Evolutionary conservation across 2,113 vertebrate genomes (phyloP).

Genomic region (Mastomys coucha): DNA sequence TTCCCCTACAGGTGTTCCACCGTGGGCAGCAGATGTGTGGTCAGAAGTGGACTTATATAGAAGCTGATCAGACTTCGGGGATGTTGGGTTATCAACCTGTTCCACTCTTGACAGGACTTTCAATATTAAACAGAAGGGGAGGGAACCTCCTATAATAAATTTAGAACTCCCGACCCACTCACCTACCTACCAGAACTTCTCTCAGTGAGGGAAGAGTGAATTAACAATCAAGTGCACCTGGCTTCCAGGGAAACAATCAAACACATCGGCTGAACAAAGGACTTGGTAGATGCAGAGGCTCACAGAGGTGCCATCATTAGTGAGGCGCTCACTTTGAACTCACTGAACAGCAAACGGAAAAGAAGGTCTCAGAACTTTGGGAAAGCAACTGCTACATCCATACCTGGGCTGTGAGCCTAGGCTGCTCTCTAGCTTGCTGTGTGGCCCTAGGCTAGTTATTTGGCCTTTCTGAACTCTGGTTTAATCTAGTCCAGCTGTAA

Average conservation of each 20-base stretch:
- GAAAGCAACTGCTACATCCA: neutral
- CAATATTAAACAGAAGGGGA: neutral
- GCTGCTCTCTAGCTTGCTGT: neutral
- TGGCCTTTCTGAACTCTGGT: neutral
- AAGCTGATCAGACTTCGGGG: neutral
- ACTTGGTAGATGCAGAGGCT: conserved; percentile 76
- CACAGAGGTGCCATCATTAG: conserved; percentile 83
- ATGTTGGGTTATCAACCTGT: neutral
- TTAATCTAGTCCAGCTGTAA: neutral
- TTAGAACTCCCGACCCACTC: neutral
- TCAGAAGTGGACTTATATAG: rapidly evolving
- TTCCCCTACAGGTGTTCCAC: rapidly evolving
- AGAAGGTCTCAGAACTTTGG: conserved; percentile 71
- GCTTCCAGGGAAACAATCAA: conserved; percentile 7
- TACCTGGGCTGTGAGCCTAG: neutral
- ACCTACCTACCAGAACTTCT: neutral
- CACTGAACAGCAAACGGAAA: conserved; percentile 72
- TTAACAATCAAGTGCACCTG: neutral
- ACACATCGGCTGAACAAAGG: conserved; percentile 58
- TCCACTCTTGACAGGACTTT: neutral
- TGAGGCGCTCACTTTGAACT: conserved; percentile 82
- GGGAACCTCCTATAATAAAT: neutral
- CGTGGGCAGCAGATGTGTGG: neutral
- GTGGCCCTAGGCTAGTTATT: neutral
- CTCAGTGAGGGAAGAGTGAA: neutral